Conservation (phyloP, 2,888 invertebrate species). For the Strigamia maritima region DNA sequence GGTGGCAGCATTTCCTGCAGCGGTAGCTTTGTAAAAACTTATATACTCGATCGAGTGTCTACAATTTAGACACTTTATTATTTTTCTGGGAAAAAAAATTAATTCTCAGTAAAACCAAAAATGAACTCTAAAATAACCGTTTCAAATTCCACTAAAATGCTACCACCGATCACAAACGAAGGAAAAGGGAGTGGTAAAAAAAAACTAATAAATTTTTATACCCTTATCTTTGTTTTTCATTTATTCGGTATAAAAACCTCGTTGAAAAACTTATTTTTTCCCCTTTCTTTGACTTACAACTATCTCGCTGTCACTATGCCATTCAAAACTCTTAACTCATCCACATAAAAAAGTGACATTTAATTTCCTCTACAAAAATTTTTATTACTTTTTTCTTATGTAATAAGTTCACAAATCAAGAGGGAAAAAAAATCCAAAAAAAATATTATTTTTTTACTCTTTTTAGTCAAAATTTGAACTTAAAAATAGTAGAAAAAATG, state of each 20-base stretch:
- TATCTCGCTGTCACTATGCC: background rate
- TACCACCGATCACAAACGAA: background rate
- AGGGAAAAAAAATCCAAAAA: background rate
- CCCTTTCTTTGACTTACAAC: background rate
- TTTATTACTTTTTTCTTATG: background rate
- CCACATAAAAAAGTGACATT: constrained; percentile 34
- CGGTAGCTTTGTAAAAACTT: too few relatives aligned
- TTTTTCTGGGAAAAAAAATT: background rate
- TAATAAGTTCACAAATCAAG: background rate
- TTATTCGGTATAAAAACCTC: background rate
- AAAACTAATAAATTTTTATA: background rate
- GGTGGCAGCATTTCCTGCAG: background rate
- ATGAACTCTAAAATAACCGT: background rate
- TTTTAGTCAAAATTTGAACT: background rate
- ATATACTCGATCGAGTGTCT: background rate
- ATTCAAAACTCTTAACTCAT: background rate
- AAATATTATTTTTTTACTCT: background rate
- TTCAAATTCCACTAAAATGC: background rate
- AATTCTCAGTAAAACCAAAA: background rate
- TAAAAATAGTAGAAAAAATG: too few relatives aligned
- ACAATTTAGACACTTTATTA: background rate
- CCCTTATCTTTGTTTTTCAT: background rate
- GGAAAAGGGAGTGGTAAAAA: background rate
- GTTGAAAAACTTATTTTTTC: background rate
- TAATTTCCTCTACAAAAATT: constrained; percentile 31